Conservation (phyloP, 1,140 invertebrate species). For the Tachypleus tridentatus region DNA sequence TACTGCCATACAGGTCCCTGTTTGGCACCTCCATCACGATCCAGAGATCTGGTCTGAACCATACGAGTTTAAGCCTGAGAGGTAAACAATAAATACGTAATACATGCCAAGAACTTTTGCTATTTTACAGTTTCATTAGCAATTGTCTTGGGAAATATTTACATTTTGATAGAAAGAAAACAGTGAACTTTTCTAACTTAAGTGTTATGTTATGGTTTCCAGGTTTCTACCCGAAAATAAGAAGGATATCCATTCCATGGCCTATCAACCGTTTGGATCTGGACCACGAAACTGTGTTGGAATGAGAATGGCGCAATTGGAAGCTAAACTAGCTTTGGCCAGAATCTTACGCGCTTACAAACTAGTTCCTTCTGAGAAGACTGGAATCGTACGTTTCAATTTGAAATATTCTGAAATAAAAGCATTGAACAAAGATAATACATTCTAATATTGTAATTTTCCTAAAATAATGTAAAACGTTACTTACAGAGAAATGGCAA, state of each 20-base stretch:
- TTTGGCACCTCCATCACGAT: constrained; percentile 35
- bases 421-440: too few relatives aligned
- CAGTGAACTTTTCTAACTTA: too few relatives aligned
- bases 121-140: too few relatives aligned
- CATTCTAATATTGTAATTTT: too few relatives aligned
- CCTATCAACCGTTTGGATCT: constrained; percentile 40
- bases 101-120: too few relatives aligned
- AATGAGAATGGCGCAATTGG: constrained; percentile 48
- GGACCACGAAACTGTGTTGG: constrained; percentile 44
- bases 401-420: too few relatives aligned
- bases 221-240: constrained; percentile 22
- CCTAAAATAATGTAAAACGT: too few relatives aligned
- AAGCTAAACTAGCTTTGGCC: constrained; percentile 47
- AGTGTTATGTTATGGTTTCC: background rate
- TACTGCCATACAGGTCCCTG: constrained; percentile 29
- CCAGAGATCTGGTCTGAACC: constrained; percentile 36
- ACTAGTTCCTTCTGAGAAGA: too few relatives aligned
- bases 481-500: too few relatives aligned
- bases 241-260: constrained; percentile 26
- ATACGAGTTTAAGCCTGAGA: constrained; percentile 35
- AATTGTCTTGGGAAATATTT: too few relatives aligned
- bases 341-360: constrained; percentile 11
- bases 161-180: too few relatives aligned
- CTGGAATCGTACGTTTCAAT: background rate
- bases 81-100: constrained; percentile 21